Evolutionary conservation across 2,888 invertebrate genomes (phyloP).

Genomic region (Hyposoter dolosus): DNA sequence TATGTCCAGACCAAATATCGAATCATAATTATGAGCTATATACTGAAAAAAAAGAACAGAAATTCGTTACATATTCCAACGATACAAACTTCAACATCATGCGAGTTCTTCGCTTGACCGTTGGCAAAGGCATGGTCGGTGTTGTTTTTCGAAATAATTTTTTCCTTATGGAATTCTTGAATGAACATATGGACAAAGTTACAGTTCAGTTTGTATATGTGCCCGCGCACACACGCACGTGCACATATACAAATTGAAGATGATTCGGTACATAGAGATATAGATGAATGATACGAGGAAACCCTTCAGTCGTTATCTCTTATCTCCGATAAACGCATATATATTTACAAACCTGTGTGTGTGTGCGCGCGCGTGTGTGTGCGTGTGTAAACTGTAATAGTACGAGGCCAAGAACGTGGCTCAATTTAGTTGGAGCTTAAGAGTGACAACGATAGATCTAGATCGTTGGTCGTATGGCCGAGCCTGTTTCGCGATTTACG

Average conservation of each 20-base stretch:
- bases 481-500: constrained; percentile 56
- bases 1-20: too few species aligned
- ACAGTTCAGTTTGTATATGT: too few species aligned
- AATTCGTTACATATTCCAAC: too few species aligned
- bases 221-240: background rate
- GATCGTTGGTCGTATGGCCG: constrained; percentile 39
- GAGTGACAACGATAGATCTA: constrained; percentile 35
- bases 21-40: too few species aligned
- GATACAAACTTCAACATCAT: too few species aligned
- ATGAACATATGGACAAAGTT: background rate
- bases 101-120: background rate
- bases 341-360: constrained; percentile 14
- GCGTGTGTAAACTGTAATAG: background rate
- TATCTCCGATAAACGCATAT: background rate
- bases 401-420: constrained; percentile 19
- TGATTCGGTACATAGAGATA: constrained; percentile 13
- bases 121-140: background rate
- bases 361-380: background rate
- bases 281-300: constrained; percentile 32
- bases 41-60: too few species aligned
- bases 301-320: constrained; percentile 25
- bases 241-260: background rate
- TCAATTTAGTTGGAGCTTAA: constrained; percentile 46
- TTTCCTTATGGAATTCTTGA: background rate
- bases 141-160: background rate